Evolutionary conservation across 2,888 invertebrate species (phyloP).

Genomic region (Phengaris arion): DNA sequence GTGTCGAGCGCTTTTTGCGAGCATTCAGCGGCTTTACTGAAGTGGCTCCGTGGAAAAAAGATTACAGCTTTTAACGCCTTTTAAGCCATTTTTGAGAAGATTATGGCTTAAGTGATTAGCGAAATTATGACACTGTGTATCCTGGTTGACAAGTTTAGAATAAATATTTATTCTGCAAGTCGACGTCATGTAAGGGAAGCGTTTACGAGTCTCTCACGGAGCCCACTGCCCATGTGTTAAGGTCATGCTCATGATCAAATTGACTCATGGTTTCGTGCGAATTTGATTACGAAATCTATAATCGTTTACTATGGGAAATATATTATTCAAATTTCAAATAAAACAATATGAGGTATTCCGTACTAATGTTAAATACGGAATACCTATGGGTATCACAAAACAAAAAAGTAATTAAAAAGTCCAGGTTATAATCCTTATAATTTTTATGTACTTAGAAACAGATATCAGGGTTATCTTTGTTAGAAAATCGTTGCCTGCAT

Average conservation of each 20-base stretch:
- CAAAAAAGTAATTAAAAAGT: too few relatives aligned
- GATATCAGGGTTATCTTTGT: too few relatives aligned
- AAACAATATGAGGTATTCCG: too few relatives aligned
- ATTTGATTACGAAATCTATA: not conserved
- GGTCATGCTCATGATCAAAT: not conserved
- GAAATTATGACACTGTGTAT: not conserved
- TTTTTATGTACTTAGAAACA: too few relatives aligned
- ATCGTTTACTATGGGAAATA: not conserved
- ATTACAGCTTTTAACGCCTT: not conserved
- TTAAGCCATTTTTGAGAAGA: too few relatives aligned
- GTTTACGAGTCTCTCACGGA: constrained; percentile 8
- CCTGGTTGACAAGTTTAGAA: constrained; percentile 1
- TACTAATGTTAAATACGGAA: too few relatives aligned
- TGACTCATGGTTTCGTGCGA: constrained; percentile 5
- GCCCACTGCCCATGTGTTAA: constrained; percentile 12
- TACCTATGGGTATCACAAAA: too few relatives aligned
- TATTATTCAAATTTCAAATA: too few relatives aligned
- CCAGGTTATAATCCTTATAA: too few relatives aligned
- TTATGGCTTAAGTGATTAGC: constrained; percentile 7
- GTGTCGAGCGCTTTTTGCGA: not conserved
- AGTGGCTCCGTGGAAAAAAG: not conserved
- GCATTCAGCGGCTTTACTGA: not conserved
- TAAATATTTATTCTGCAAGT: constrained; percentile 14
- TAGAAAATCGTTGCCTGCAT: too few relatives aligned
- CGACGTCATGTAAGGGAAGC: constrained; percentile 2